Percentiles rank a stretch among this genome's conserved stretches.
Evolutionary conservation across 2,888 invertebrate species (phyloP).

Genomic region (Mimachlamys varia): DNA sequence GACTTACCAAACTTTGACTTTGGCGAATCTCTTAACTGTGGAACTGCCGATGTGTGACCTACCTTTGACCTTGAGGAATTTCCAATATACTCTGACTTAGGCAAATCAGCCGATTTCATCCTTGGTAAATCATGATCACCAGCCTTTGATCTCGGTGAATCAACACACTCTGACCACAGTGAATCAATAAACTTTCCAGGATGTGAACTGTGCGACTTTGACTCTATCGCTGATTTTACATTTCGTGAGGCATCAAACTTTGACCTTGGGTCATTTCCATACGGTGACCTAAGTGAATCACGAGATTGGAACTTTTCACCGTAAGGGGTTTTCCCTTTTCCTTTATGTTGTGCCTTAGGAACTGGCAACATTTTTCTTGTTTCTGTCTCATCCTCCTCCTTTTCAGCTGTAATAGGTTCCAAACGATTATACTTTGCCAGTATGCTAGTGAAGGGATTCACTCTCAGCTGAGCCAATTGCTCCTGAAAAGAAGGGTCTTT

Average conservation of each 20-base stretch:
- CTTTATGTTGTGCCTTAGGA: background rate
- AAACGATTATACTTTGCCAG: slow-evolving; percentile 7
- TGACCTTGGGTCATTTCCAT: background rate
- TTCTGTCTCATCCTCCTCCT: background rate
- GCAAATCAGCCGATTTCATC: background rate
- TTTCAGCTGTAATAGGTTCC: background rate
- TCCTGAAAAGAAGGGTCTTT: slow-evolving; percentile 7
- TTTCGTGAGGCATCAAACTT: background rate
- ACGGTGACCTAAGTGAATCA: background rate
- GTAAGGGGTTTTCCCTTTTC: background rate
- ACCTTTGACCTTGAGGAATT: background rate
- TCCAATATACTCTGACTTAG: background rate
- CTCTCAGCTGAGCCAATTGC: background rate
- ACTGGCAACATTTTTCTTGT: background rate
- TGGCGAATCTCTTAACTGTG: background rate
- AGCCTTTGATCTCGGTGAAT: background rate
- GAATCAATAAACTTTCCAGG: background rate
- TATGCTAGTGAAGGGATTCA: background rate
- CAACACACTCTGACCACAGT: background rate
- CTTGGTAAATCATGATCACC: background rate
- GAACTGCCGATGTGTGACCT: too few relatives aligned
- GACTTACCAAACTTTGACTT: background rate
- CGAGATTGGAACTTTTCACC: background rate
- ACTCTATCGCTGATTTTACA: background rate
- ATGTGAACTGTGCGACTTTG: background rate